These are phyloP conservation scores for Oplegnathus fasciatus DNA, from an alignment of 2,113 vertebrate genomes.

Conservation along the genomic window DNA sequence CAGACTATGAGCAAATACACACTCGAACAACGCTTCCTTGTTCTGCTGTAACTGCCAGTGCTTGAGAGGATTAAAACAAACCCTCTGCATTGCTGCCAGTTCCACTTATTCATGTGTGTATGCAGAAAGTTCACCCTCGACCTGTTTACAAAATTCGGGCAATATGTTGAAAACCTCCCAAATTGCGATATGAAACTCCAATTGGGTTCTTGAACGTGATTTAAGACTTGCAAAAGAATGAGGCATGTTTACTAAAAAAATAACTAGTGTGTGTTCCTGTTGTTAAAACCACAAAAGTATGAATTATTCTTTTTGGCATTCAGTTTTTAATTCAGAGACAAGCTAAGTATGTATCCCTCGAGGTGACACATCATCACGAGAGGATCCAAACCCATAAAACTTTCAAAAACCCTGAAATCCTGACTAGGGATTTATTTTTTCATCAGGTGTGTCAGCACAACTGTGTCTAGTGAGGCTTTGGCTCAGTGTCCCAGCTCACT, in stretches of 20 bases:
- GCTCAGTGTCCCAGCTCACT: slow-evolving; percentile 20
- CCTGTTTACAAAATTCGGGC: slow-evolving; percentile 42
- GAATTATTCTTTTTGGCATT: neutral
- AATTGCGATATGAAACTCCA: slow-evolving; percentile 12
- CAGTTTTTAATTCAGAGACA: slow-evolving; percentile 6
- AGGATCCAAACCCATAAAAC: slow-evolving; percentile 29
- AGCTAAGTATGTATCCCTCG: neutral
- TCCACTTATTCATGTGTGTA: slow-evolving; percentile 56
- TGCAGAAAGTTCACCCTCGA: slow-evolving; percentile 44
- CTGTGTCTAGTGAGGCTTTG: slow-evolving; percentile 26
- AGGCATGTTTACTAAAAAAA: neutral
- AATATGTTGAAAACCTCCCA: slow-evolving; percentile 37
- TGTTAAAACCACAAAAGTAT: slow-evolving; percentile 3
- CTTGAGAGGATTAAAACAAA: slow-evolving; percentile 82
- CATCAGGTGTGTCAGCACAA: slow-evolving; percentile 52
- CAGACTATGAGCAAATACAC: slow-evolving; percentile 81
- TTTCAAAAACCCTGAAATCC: slow-evolving; percentile 19
- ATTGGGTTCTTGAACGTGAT: neutral
- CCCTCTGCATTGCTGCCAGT: slow-evolving; percentile 63
- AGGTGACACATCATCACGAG: slow-evolving; percentile 6
- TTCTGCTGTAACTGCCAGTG: slow-evolving; percentile 77
- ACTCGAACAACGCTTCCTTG: slow-evolving; percentile 84
- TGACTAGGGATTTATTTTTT: slow-evolving; percentile 5
- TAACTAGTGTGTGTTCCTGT: neutral
- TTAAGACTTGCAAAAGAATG: neutral